phyloP scores from a whole-genome alignment of 1,140 invertebrate genomes.

The Danaus melanippus region DNA sequence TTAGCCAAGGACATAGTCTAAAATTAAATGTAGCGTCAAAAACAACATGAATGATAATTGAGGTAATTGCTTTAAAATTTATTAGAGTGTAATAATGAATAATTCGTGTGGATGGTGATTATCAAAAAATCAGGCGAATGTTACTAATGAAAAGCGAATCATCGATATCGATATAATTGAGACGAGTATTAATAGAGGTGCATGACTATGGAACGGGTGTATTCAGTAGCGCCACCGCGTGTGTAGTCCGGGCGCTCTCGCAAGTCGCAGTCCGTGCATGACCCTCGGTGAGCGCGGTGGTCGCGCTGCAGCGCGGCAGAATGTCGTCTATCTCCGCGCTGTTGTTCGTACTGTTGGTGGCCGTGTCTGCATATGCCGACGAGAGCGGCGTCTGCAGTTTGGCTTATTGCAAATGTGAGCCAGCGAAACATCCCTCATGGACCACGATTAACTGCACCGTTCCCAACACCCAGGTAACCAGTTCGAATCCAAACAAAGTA shows the following conservation, averaged over 20 bases:
- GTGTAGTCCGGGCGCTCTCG: conserved; percentile 12
- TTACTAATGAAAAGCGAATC: conserved; percentile 32
- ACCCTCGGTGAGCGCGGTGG: conserved; percentile 40
- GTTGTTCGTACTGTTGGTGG: conserved; percentile 36
- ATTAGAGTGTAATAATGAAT: no score
- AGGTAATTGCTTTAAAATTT: no score
- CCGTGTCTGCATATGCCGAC: conserved; percentile 26
- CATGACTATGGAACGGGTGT: conserved; percentile 37
- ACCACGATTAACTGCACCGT: conserved; percentile 77
- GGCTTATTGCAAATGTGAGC: conserved; percentile 74
- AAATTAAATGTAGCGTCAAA: no score
- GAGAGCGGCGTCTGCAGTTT: conserved; percentile 70
- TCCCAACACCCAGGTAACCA: conserved; percentile 70
- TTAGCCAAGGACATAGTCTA: no score
- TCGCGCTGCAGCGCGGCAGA: conserved; percentile 47
- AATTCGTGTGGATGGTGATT: conserved; percentile 15
- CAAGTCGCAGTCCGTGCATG: conserved; percentile 46
- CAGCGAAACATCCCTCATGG: conserved; percentile 72
- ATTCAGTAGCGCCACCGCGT: no score
- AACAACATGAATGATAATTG: no score
- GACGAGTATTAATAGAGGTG: conserved; percentile 19
- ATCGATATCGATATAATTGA: conserved; percentile 56
- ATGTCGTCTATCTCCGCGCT: conserved; percentile 47
- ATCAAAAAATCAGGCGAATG: conserved; percentile 15
- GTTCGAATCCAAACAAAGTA: conserved; percentile 13